A percentile compares a stretch with the other conserved stretches of the same genome.
Evolutionary conservation across 2,888 invertebrate genomes (phyloP).

Genomic region (Tetropium fuscum): DNA sequence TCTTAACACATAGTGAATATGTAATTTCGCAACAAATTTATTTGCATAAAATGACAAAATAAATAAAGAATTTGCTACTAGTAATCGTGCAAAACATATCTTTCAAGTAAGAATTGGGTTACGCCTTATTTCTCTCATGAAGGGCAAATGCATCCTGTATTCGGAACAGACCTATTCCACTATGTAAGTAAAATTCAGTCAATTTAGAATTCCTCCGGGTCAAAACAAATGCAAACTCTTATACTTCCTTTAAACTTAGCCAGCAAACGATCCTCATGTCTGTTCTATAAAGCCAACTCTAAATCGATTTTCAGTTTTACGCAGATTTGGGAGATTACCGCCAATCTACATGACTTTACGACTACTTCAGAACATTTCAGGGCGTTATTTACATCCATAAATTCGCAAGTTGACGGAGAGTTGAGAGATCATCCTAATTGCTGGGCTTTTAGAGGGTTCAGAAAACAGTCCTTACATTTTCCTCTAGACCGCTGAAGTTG

Average conservation of each 20-base stretch:
- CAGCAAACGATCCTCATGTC: constrained; percentile 1
- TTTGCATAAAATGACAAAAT: too few relatives aligned
- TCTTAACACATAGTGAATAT: too few relatives aligned
- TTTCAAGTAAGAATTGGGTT: too few relatives aligned
- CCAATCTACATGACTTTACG: not conserved
- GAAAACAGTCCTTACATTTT: constrained; percentile 11
- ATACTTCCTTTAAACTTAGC: constrained; percentile 20
- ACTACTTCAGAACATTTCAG: constrained; percentile 12
- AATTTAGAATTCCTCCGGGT: constrained; percentile 1
- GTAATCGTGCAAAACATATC: too few relatives aligned
- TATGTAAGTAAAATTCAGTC: constrained; percentile 7
- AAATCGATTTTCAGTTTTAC: constrained; percentile 26
- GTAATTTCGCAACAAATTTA: too few relatives aligned
- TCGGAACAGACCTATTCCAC: not conserved
- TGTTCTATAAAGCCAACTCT: constrained; percentile 7
- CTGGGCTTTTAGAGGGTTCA: constrained; percentile 16
- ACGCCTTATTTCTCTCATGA: too few relatives aligned
- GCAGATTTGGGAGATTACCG: constrained; percentile 18
- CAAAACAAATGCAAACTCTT: constrained; percentile 10
- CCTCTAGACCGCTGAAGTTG: not conserved
- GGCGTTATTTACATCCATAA: constrained; percentile 22
- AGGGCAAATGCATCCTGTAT: not conserved
- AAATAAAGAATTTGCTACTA: too few relatives aligned
- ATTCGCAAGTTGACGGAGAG: constrained; percentile 27
- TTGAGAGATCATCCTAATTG: constrained; percentile 33